Conservation (phyloP, 1,140 invertebrate species). For the Ruditapes philippinarum region DNA sequence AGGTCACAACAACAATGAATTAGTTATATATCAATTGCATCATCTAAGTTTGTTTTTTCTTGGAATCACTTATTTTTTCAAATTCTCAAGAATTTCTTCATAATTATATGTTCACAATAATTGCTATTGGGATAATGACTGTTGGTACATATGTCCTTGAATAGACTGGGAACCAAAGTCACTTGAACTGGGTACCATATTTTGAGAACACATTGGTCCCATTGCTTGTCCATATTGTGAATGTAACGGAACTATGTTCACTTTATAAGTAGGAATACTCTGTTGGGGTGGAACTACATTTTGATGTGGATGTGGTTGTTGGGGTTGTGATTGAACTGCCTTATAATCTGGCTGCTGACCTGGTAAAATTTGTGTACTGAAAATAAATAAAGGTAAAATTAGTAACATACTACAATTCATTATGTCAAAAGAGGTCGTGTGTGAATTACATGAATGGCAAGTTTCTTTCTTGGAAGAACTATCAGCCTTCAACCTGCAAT, state of each 20-base stretch:
- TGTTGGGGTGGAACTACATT: constrained; percentile 63
- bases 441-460: too few relatives aligned
- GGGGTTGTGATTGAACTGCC: constrained; percentile 24
- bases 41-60: too few relatives aligned
- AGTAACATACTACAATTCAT: neutral
- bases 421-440: too few relatives aligned
- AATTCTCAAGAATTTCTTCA: neutral
- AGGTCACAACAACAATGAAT: too few relatives aligned
- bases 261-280: constrained; percentile 51
- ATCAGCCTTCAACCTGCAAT: too few relatives aligned
- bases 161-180: too few relatives aligned
- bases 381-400: neutral
- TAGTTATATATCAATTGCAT: too few relatives aligned
- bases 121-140: too few relatives aligned
- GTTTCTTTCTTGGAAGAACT: too few relatives aligned
- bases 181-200: constrained; percentile 28
- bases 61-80: too few relatives aligned
- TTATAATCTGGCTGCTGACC: constrained; percentile 12
- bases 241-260: constrained; percentile 28
- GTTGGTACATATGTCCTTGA: constrained; percentile 52
- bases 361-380: constrained; percentile 30
- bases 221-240: constrained; percentile 41
- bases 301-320: constrained; percentile 52
- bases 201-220: constrained; percentile 34
- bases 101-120: constrained; percentile 56